Evolutionary conservation across 2,888 invertebrate genomes (phyloP), one percentile per base, ranked within the genome.

Genomic region (Nebria brevicollis): DNA sequence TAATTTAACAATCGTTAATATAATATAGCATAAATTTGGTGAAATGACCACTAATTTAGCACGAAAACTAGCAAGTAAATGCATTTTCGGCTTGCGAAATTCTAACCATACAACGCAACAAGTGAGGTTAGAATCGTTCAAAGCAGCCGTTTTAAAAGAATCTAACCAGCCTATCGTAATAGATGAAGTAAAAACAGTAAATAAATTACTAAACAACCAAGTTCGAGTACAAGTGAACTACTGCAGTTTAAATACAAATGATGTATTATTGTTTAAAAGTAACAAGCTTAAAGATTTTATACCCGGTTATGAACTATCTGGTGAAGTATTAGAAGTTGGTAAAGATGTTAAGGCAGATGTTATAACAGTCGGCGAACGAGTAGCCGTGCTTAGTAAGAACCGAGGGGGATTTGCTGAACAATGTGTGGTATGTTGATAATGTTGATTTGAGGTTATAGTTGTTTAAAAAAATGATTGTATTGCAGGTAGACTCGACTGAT

Each of bases 291-390:
- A 90, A 83, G 94, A 94, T 0, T 91, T 92, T 85, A 88, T 92
- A 41, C 93, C 94, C 77, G 94, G 94, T 6, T 92, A 91, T 87
- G 94, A 94, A 87, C 86, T 93, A 10, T 89, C 91, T 43, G 94
- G 94, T 0, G 92, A 92, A 86, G 89, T 94, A 65, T 73, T 91
- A 25, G 91, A 92, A 87, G 89, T 92, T 42, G 92, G 92, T 0
- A 88, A 88, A 64, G 90, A 90, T 20, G 89, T 90, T 10, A 84
- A 88, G 82, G 86, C 85, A 72, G 84, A 85, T 64, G 89, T 89
- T 8, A 89, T 91, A 72, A 88, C 89, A 83, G 87, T 90, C 26
- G 94, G 94, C 1, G 93, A 94, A 85, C 90, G 91, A 83, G 92
- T 94, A 0, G 89, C 93, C 64, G 93, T 91, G 13, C 87, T 93